Evolutionary conservation across 2,113 vertebrate genomes (phyloP).

Genomic region (Phrynocephalus versicolor): DNA sequence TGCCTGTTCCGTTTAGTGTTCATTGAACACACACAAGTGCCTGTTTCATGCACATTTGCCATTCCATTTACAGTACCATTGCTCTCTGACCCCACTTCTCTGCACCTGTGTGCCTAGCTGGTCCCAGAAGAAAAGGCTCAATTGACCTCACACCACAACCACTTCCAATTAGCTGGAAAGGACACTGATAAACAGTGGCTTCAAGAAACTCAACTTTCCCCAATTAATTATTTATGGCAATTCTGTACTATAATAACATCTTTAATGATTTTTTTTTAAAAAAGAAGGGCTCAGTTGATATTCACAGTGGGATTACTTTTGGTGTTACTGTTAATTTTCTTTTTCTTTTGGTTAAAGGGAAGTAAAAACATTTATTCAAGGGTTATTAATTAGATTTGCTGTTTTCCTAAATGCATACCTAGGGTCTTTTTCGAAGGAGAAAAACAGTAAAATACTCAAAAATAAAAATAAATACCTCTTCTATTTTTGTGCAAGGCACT

Average conservation of each 20-base stretch:
- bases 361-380: neutral
- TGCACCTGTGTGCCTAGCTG: neutral
- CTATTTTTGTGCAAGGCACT: neutral
- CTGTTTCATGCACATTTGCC: neutral
- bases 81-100: neutral
- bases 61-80: neutral
- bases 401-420: neutral
- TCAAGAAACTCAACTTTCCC: neutral
- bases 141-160: neutral
- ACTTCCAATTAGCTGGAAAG: neutral
- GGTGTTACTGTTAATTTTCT: no score
- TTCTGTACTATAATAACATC: no score
- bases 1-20: neutral
- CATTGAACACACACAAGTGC: neutral
- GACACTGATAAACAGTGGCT: neutral
- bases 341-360: no score
- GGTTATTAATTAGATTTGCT: neutral
- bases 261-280: no score
- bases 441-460: no score
- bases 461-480: neutral
- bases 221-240: neutral
- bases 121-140: neutral
- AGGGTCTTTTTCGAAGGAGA: no score
- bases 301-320: no score
- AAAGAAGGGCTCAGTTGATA: no score